phyloP scores from a whole-genome alignment of 2,797 vertebrate species.

The Steatocranus sp. region DNA sequence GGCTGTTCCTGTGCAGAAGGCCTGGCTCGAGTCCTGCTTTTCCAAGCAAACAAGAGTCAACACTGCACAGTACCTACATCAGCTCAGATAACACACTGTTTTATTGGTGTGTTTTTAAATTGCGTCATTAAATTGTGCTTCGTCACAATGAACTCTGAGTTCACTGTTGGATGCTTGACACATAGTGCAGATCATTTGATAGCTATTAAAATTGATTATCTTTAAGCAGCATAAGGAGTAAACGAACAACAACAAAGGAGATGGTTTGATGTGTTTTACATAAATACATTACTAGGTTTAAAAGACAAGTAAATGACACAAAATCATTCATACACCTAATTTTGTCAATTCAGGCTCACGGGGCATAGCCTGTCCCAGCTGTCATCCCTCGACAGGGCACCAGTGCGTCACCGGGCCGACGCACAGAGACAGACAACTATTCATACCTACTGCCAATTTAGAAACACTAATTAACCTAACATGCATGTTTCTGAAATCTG shows the following conservation, averaged over 20 bases:
- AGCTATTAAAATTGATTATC: not conserved
- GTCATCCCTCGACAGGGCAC: not conserved
- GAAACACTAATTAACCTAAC: not conserved
- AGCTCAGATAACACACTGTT: constrained; percentile 25
- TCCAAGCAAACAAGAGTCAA: constrained; percentile 66
- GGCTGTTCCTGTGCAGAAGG: constrained; percentile 62
- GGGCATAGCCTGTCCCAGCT: not conserved
- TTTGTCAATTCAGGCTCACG: not conserved
- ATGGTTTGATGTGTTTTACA: not conserved
- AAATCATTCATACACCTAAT: not conserved
- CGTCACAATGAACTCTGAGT: not conserved
- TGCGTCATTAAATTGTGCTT: not conserved
- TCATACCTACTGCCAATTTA: not conserved
- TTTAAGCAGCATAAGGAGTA: not conserved
- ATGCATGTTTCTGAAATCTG: not conserved
- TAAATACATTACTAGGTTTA: not conserved
- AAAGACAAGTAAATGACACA: not conserved
- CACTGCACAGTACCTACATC: constrained; percentile 44
- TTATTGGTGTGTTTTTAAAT: not conserved
- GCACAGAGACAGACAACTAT: not conserved
- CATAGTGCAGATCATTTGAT: not conserved
- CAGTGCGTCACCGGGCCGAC: not conserved
- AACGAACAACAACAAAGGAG: not conserved
- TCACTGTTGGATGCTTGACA: not conserved
- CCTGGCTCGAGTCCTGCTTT: constrained; percentile 79